Conservation (phyloP, 1,140 invertebrate species). For the Dolichoris vasculosae region DNA sequence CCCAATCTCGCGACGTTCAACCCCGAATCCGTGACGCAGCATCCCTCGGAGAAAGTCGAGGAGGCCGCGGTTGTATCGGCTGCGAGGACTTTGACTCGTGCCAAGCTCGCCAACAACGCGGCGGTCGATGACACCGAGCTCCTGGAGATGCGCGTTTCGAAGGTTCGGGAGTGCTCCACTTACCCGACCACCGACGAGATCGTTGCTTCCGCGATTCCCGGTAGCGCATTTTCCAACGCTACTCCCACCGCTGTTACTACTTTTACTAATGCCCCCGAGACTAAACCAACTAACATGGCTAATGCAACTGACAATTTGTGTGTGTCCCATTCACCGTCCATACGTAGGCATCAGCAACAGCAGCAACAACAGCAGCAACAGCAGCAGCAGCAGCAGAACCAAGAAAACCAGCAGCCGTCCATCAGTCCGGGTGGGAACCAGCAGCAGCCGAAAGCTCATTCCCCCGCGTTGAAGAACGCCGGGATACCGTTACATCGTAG, state of each 20-base stretch:
- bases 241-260: conserved; percentile 21
- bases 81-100: not conserved
- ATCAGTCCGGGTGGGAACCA: conserved; percentile 59
- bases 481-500: conserved; percentile 80
- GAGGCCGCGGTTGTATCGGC: not conserved
- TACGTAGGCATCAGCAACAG: conserved; percentile 63
- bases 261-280: conserved; percentile 30
- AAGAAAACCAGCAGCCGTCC: conserved; percentile 1
- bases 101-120: not conserved
- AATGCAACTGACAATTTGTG: conserved; percentile 72
- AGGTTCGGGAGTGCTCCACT: not conserved
- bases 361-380: conserved; percentile 36
- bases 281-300: conserved; percentile 68
- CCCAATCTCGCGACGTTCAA: not conserved
- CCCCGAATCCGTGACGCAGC: not conserved
- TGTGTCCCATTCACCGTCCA: conserved; percentile 69
- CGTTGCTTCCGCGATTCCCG: not conserved
- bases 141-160: conserved; percentile 24
- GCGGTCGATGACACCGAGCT: not conserved
- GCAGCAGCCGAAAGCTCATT: conserved; percentile 67
- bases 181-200: not conserved
- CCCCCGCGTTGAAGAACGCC: conserved; percentile 75
- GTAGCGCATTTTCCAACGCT: not conserved
- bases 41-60: not conserved
- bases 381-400: conserved; percentile 30